Evolutionary conservation across 2,113 vertebrate genomes (phyloP), one percentile per base, ranked within the genome.

Genomic region (Crotalus tigris): DNA sequence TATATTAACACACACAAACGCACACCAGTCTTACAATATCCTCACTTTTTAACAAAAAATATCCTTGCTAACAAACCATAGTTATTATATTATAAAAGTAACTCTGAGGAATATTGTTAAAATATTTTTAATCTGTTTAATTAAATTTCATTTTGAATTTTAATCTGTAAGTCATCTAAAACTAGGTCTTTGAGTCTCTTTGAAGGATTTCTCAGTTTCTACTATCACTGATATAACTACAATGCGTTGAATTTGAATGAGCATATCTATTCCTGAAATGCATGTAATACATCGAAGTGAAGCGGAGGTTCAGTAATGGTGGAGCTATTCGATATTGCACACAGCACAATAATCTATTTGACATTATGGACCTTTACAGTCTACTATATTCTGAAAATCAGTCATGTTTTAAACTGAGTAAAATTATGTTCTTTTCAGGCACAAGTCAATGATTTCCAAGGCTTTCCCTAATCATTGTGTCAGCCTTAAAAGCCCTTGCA

Each of bases 401-500:
- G 57, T 64, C 89, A 64, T 81, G n/a, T 61, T 90, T 87, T 89
- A 92, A 93, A 39, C 92, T 86, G 92, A 90, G 92, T 89, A 92
- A 93, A 93, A 93, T 93, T 93, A 90, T 90, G 89, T 64, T 90
- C 92, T 87, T 90, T 90, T 90, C 89, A 64, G 61, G 81, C 55
- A 33, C 81, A 93, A 51, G 23, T 64, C 92, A 54, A 49, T 93
- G 85, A 90, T 93, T 93, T 90, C 46, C 75, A 39, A 17, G 44
- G 46, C 75, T 93, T 93, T 90, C 57, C 58, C 23, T 93, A 87
- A 90, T 87, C 89, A 93, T 87, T 54, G n/a, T 44, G 87, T 51
- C 81, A 21, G 57, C 55, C 86, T 86, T 87, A 69, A 90, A 90
- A 64, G 21, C 46, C 57, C 55, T 54, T 24, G 39, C 39, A 24